Evolutionary conservation across 1,140 invertebrate species (phyloP).

Genomic region (Solenopsis invicta): DNA sequence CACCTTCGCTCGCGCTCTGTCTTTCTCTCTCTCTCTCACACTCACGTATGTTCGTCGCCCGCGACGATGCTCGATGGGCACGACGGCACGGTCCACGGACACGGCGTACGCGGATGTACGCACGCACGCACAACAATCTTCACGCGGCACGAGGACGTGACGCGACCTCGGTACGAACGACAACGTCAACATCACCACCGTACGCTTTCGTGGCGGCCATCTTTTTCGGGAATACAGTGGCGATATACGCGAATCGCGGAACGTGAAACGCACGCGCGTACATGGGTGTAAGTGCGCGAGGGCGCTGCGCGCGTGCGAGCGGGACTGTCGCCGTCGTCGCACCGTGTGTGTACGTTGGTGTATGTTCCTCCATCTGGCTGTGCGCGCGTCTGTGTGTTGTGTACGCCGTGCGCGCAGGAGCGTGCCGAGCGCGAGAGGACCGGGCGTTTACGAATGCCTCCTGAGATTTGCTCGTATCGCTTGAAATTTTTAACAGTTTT

Average conservation of each 20-base stretch:
- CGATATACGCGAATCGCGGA: slow-evolving; percentile 75
- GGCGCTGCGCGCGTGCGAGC: slow-evolving; percentile 33
- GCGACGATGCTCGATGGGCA: slow-evolving; percentile 51
- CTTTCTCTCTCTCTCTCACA: slow-evolving; percentile 54
- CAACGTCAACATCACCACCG: slow-evolving; percentile 86
- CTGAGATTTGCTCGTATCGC: too few species aligned
- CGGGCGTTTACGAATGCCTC: too few species aligned
- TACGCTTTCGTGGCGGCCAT: slow-evolving; percentile 86
- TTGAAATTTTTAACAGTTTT: too few species aligned
- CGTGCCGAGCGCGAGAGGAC: not conserved
- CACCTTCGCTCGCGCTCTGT: slow-evolving; percentile 53
- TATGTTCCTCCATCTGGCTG: not conserved
- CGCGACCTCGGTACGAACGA: slow-evolving; percentile 79
- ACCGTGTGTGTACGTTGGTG: not conserved
- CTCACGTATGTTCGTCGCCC: slow-evolving; percentile 64
- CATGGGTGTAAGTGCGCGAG: slow-evolving; percentile 43
- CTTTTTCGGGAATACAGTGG: slow-evolving; percentile 78
- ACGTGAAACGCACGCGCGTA: slow-evolving; percentile 70
- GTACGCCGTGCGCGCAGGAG: not conserved
- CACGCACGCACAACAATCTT: slow-evolving; percentile 70
- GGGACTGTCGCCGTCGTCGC: not conserved
- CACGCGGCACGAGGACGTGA: slow-evolving; percentile 80
- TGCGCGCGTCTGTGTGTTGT: not conserved
- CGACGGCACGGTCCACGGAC: slow-evolving; percentile 39
- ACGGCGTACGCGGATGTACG: slow-evolving; percentile 63